Conservation (phyloP, 92 coral and sea anemone species). For the Virgularia gustaviana region DNA sequence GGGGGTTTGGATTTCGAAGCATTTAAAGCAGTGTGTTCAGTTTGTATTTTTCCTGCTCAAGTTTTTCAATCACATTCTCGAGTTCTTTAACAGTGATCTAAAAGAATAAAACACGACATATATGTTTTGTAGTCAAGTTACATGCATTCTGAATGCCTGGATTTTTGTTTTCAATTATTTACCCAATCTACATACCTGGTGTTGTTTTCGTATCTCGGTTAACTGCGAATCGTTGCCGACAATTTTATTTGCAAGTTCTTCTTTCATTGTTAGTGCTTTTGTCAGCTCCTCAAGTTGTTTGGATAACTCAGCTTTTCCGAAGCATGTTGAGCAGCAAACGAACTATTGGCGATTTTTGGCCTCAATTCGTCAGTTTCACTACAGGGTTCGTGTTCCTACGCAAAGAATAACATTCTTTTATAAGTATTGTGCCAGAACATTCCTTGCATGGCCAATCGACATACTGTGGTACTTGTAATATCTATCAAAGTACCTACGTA, state of each 20-base stretch:
- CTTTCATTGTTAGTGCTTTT: slow-evolving; percentile 81
- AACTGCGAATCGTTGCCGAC: slow-evolving; percentile 73
- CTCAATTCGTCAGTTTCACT: not conserved
- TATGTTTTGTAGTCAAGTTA: too few species aligned
- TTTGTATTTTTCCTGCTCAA: slow-evolving; percentile 75
- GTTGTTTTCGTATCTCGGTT: slow-evolving; percentile 68
- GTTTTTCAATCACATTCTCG: slow-evolving; percentile 68
- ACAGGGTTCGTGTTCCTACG: slow-evolving; percentile 11
- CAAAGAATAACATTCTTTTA: too few species aligned
- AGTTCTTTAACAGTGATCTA: slow-evolving; percentile 86
- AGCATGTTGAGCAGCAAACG: slow-evolving; percentile 90
- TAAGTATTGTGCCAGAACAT: too few species aligned
- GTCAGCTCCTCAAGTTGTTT: slow-evolving; percentile 85
- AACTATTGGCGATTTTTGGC: slow-evolving; percentile 34
- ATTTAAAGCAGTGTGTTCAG: slow-evolving; percentile 57
- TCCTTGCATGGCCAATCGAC: too few species aligned
- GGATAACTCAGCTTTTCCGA: slow-evolving; percentile 86
- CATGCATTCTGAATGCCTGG: too few species aligned
- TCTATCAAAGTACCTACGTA: too few species aligned
- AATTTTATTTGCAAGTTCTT: slow-evolving; percentile 85
- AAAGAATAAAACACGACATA: not conserved
- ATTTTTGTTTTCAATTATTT: too few species aligned
- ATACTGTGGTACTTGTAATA: too few species aligned
- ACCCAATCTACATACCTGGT: slow-evolving; percentile 83
- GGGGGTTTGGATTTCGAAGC: slow-evolving; percentile 54